These are phyloP conservation scores for Sclerurus mexicanus DNA, from an alignment of 2,113 vertebrate species.

Conservation along the genomic window DNA sequence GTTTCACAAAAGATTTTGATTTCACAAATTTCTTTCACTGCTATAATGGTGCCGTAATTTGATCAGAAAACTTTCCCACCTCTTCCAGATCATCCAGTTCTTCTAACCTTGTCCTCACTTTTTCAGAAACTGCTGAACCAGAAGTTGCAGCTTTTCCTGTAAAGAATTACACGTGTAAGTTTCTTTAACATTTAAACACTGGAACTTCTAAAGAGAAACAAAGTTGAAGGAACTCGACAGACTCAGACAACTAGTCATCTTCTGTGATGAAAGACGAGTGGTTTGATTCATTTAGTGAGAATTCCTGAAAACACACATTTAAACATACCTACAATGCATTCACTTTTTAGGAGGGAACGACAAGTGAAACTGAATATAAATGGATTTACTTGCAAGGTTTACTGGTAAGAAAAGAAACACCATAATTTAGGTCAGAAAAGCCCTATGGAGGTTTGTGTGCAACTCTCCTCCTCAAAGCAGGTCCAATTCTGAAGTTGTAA, in stretches of 20 bases:
- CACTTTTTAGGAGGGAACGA: not conserved
- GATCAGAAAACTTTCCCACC: constrained; percentile 65
- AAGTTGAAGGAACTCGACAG: not conserved
- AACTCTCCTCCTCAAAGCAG: not conserved
- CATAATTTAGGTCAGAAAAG: not conserved
- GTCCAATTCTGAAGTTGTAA: not conserved
- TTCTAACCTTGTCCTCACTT: constrained; percentile 93
- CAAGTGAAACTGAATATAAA: not conserved
- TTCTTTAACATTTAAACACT: not conserved
- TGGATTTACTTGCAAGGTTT: not conserved
- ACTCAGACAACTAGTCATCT: not conserved
- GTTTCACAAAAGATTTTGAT: not conserved
- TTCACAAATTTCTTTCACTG: not conserved
- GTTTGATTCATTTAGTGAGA: not conserved
- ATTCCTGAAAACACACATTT: not conserved
- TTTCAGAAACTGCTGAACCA: constrained; percentile 91
- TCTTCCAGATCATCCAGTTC: constrained; percentile 97
- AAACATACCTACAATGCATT: not conserved
- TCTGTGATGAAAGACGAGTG: not conserved
- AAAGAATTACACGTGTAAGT: not conserved
- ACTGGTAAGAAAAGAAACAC: not conserved
- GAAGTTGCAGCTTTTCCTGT: constrained; percentile 81
- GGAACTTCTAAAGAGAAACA: not conserved
- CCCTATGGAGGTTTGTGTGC: not conserved
- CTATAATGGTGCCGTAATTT: not conserved